These are phyloP conservation scores for Netelia virgata DNA, from an alignment of 2,888 invertebrate species.

Conservation along the genomic window DNA sequence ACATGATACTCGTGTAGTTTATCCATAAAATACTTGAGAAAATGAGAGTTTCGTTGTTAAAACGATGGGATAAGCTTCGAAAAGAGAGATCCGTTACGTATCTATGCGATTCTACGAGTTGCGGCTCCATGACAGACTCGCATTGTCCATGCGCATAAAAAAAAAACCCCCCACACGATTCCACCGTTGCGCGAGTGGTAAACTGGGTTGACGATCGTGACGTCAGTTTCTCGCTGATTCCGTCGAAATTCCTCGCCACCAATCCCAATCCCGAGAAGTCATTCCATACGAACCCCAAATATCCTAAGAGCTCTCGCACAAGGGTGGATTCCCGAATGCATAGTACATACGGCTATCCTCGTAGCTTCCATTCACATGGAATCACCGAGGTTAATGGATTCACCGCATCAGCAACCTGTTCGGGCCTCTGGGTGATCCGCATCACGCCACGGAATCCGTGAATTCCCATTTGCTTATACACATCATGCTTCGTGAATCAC, in stretches of 20 bases:
- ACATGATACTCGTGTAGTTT: slow-evolving; percentile 38
- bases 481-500: slow-evolving; percentile 21
- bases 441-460: slow-evolving; percentile 44
- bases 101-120: neutral
- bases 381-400: slow-evolving; percentile 63
- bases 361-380: neutral
- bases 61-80: neutral
- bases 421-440: slow-evolving; percentile 39
- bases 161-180: no score
- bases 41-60: slow-evolving; percentile 32
- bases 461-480: slow-evolving; percentile 33
- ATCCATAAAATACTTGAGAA: slow-evolving; percentile 44
- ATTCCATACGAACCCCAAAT: neutral
- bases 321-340: slow-evolving; percentile 29
- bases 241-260: neutral
- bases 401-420: slow-evolving; percentile 55
- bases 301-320: slow-evolving; percentile 32
- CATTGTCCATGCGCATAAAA: neutral
- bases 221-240: neutral
- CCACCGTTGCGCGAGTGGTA: no score
- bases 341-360: slow-evolving; percentile 4
- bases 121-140: neutral
- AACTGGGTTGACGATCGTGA: neutral
- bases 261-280: neutral
- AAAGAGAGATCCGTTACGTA: neutral